A percentile compares a stretch with the other conserved stretches of the same genome.
phyloP scores from a whole-genome alignment of 2,113 vertebrate genomes.

The Hypocryptadius cinnamomeus region DNA sequence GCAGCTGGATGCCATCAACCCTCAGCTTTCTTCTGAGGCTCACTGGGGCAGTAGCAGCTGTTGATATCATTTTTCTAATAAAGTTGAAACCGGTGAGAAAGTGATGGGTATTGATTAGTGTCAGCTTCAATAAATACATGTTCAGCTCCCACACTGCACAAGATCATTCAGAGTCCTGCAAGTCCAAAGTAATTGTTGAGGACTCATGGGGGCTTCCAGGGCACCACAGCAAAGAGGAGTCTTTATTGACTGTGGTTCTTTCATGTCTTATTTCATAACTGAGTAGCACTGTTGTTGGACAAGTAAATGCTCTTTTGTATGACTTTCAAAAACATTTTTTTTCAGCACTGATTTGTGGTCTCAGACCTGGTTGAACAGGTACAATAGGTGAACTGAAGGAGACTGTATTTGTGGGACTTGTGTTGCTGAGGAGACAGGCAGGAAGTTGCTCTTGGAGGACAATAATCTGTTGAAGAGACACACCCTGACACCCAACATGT shows the following conservation, averaged over 20 bases:
- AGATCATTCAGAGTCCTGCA: neutral
- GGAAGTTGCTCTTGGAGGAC: neutral
- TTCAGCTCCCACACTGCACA: neutral
- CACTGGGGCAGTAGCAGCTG: neutral
- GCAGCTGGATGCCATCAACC: neutral
- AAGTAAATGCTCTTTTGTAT: neutral
- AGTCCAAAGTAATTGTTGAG: neutral
- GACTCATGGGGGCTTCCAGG: neutral
- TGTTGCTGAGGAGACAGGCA: neutral
- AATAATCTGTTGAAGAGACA: neutral
- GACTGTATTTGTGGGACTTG: neutral
- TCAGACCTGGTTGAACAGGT: neutral
- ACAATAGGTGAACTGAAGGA: neutral
- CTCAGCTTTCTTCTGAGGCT: neutral
- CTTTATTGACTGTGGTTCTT: neutral
- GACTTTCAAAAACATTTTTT: neutral
- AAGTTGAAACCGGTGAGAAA: neutral
- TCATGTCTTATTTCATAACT: neutral
- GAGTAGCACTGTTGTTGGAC: neutral
- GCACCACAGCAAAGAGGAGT: neutral
- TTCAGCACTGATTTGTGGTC: neutral
- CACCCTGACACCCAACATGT: neutral
- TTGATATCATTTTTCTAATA: neutral
- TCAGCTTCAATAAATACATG: neutral
- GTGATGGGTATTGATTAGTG: conserved; percentile 15